Evolutionary conservation across 2,888 invertebrate species (phyloP).

Genomic region (Ennomos quercinarius): DNA sequence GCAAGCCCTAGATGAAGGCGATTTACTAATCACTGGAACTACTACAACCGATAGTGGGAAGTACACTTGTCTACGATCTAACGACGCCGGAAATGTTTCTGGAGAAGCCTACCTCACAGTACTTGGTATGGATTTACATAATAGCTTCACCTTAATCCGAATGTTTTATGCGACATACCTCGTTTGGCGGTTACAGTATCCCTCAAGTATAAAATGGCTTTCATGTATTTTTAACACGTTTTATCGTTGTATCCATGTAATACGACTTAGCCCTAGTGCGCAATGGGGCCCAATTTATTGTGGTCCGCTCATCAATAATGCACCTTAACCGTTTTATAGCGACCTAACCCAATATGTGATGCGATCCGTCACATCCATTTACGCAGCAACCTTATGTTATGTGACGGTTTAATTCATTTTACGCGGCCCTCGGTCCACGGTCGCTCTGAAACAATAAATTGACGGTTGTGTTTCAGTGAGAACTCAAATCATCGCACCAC

Average conservation of each 20-base stretch:
- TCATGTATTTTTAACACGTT: slow-evolving; percentile 22
- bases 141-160: slow-evolving; percentile 1
- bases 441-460: slow-evolving; percentile 25
- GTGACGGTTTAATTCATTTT: slow-evolving; percentile 31
- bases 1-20: slow-evolving; percentile 94
- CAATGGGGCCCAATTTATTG: slow-evolving; percentile 31
- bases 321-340: slow-evolving; percentile 32
- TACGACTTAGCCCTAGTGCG: slow-evolving; percentile 27
- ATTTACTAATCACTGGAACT: slow-evolving; percentile 94
- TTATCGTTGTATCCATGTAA: slow-evolving; percentile 23
- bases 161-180: not conserved
- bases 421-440: slow-evolving; percentile 9
- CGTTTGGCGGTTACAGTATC: not conserved
- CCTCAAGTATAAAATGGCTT: slow-evolving; percentile 11
- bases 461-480: slow-evolving; percentile 87
- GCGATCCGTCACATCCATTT: slow-evolving; percentile 31
- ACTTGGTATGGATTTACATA: slow-evolving; percentile 86
- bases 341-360: slow-evolving; percentile 22
- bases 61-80: slow-evolving; percentile 95
- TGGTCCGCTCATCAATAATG: slow-evolving; percentile 31
- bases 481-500: slow-evolving; percentile 97
- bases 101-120: slow-evolving; percentile 94
- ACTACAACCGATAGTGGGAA: slow-evolving; percentile 93
- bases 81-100: slow-evolving; percentile 94
- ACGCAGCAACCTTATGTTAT: slow-evolving; percentile 32